Evolutionary conservation across 2,797 vertebrate genomes (phyloP).

Genomic region (Pachyuromys duprasi): DNA sequence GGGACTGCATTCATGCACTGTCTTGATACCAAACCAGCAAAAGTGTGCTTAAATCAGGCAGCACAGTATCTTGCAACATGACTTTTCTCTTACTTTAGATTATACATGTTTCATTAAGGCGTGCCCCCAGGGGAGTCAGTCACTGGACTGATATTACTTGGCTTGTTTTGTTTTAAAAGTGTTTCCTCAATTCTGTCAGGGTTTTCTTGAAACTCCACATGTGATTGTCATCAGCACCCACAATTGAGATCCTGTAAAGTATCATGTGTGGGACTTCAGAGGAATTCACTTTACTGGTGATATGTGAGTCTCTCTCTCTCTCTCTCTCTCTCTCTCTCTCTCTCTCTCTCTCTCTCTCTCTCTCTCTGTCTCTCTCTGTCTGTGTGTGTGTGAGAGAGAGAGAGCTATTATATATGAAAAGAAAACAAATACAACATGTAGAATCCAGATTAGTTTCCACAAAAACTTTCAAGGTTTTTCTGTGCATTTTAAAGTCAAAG

Average conservation of each 20-base stretch:
- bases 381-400: no score
- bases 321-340: no score
- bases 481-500: constrained; percentile 25
- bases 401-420: not conserved
- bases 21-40: not conserved
- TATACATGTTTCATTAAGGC: not conserved
- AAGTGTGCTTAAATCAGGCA: constrained; percentile 4
- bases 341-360: no score
- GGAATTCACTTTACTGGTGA: not conserved
- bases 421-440: not conserved
- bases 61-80: not conserved
- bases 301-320: no score
- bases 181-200: not conserved
- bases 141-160: constrained; percentile 15
- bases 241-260: not conserved
- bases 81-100: constrained; percentile 29
- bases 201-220: constrained; percentile 13
- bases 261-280: not conserved
- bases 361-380: no score
- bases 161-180: not conserved
- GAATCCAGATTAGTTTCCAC: not conserved
- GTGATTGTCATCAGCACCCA: not conserved
- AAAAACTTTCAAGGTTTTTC: constrained; percentile 2
- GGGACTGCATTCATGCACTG: not conserved
- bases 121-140: not conserved